phyloP scores from a whole-genome alignment of 2,888 invertebrate genomes.

The Melieria omissa region DNA sequence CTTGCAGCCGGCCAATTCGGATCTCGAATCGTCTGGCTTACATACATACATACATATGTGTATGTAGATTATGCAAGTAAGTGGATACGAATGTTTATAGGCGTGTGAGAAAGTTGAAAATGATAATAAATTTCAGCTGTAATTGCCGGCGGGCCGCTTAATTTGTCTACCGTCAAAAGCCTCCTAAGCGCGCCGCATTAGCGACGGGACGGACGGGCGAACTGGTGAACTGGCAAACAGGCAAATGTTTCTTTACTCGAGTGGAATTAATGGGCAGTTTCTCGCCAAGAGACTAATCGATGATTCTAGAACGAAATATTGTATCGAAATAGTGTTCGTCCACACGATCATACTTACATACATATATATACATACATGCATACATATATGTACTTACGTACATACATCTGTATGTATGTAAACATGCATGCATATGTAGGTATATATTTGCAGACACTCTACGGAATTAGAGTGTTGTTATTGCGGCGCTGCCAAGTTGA shows the following conservation, averaged over 20 bases:
- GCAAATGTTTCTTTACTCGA: not conserved
- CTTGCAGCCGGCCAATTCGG: not conserved
- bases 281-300: conserved; percentile 1
- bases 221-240: too few relatives aligned
- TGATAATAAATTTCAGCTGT: too few relatives aligned
- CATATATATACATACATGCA: not conserved
- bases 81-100: not conserved
- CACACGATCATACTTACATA: not conserved
- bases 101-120: not conserved
- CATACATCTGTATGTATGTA: conserved; percentile 16
- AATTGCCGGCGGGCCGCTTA: too few relatives aligned
- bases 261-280: conserved; percentile 15
- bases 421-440: not conserved
- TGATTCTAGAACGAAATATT: not conserved
- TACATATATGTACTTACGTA: not conserved
- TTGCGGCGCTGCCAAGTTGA: not conserved
- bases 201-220: too few relatives aligned
- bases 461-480: not conserved
- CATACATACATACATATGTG: not conserved
- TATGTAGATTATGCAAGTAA: not conserved
- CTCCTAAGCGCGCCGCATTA: too few relatives aligned
- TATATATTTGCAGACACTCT: not conserved
- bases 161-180: too few relatives aligned
- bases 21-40: not conserved
- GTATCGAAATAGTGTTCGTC: not conserved